Evolutionary conservation across 2,113 vertebrate genomes (phyloP), one percentile per base, ranked within the genome.

Genomic region (Syngnathus floridae): DNA sequence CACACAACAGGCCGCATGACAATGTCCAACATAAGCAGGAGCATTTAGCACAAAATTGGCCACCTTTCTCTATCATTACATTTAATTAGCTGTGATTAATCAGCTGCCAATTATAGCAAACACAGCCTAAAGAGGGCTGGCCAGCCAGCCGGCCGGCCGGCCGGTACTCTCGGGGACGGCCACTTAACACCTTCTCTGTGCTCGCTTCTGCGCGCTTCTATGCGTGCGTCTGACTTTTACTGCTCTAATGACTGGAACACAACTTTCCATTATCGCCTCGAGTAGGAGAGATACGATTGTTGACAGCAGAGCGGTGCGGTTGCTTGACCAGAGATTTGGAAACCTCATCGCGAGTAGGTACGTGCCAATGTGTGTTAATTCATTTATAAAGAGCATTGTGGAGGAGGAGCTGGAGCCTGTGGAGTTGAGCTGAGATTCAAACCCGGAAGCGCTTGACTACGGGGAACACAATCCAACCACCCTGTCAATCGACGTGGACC

Each of bases 51-150:
- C 78, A 78, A 88, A 89, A 87, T 87, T 87, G 83, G 71, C 77
- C 86, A 87, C 86, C 85, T 88, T 85, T 90, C 84, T 89, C 86
- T 83, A 87, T 86, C 85, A 87, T 90, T 91, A 90, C 90, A 88
- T 87, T 90, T 90, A 91, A 91, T 90, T 91, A 90, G 87, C 86
- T 84, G 82, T 87, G 87, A 90, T 91, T 91, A 90, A 90, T 90
- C 87, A 90, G 85, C 87, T 86, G 83, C 82, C 90, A 91, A 91
- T 91, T 91, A 91, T 83, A 90, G 84, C 87, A 89, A 90, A 87
- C 84, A 88, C 64, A 82, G 76, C 78, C 86, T 85, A 85, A 86
- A 84, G 82, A 82, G 82, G 84, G 83, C n/a, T n/a, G n/a, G n/a
- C 85, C 79, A 83, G 66, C 82, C 26, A 31, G 26, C 26, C 26